Percentiles rank a stretch among this genome's conserved stretches.
Conservation (phyloP, 2,797 vertebrate species). For the Erethizon dorsatum region DNA sequence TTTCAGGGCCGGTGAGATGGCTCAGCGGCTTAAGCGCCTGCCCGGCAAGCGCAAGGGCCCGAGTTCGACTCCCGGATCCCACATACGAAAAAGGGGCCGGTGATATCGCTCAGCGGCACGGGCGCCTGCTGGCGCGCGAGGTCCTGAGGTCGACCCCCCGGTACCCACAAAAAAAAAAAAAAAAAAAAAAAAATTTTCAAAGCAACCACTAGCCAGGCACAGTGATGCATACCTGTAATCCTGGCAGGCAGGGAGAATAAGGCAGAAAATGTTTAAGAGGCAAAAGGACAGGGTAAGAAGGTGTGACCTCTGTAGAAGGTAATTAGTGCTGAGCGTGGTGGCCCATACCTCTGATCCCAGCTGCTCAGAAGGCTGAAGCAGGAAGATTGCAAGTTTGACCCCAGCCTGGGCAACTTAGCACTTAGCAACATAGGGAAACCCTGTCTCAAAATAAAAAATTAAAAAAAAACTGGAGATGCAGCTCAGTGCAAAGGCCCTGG, state of each 20-base stretch:
- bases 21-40: too few species aligned
- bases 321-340: background rate
- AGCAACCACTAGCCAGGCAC: background rate
- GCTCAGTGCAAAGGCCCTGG: background rate
- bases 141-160: too few species aligned
- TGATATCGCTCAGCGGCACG: too few species aligned
- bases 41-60: too few species aligned
- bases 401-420: background rate
- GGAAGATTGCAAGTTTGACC: background rate
- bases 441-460: background rate
- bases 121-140: too few species aligned
- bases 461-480: background rate
- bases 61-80: too few species aligned
- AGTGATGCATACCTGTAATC: background rate
- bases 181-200: background rate
- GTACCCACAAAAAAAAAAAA: too few species aligned
- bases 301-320: background rate
- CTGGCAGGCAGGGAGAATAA: background rate
- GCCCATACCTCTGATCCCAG: background rate
- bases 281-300: background rate
- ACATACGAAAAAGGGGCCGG: too few species aligned
- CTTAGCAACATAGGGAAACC: background rate
- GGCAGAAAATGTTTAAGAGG: background rate
- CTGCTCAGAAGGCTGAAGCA: background rate
- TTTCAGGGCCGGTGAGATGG: too few species aligned